Evolutionary conservation across 2,113 vertebrate species (phyloP), one percentile per base, ranked within the genome.

Genomic region (Urocynchramus pylzowi): DNA sequence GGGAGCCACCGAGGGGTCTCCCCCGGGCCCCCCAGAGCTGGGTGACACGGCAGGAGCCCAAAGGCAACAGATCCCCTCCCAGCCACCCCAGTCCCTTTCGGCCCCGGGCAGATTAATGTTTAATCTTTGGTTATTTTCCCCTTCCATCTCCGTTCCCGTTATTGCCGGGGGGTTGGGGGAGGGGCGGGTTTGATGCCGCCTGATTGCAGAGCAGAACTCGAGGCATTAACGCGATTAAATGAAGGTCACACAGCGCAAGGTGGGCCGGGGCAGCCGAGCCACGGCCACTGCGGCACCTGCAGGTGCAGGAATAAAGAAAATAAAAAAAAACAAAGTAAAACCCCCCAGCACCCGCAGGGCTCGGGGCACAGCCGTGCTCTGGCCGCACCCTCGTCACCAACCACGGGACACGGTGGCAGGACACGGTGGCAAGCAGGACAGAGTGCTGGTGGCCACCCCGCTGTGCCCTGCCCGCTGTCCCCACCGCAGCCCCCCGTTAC

Each of bases 61-160:
- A 60, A 50, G 69, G 19, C 63, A 47, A 9, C 10, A 27, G 39
- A 30, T 74, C 35, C 53, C 60, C 27, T 59, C 68, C 28, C 0
- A 1, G 7, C n/a, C 68, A 27, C 17, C n/a, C 26, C 39, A 1
- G 1, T 24, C 28, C 11, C 27, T 20, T n/a, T n/a, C 8, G 13
- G 47, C 23, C 23, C 39, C 1, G 7, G 57, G 61, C 67, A 89
- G 94, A 97, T 97, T 97, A 97, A 74, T 44, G 47, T 86, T 95
- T 97, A 95, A 97, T 96, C 94, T 94, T 59, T 42, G 71, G 7
- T 75, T 75, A n/a, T 88, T 91, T 92, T 83, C 87, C 77, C 80
- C 54, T 92, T 90, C 79, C 52, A 56, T 87, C 83, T 78, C 89
- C 47, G 20, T 42, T 81, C 41, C 13, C 10, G 61, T 87, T 47